Percentiles rank a stretch among this genome's conserved stretches.
Evolutionary conservation across 2,797 vertebrate genomes (phyloP).

Genomic region (Melanotaenia pygmaea): DNA sequence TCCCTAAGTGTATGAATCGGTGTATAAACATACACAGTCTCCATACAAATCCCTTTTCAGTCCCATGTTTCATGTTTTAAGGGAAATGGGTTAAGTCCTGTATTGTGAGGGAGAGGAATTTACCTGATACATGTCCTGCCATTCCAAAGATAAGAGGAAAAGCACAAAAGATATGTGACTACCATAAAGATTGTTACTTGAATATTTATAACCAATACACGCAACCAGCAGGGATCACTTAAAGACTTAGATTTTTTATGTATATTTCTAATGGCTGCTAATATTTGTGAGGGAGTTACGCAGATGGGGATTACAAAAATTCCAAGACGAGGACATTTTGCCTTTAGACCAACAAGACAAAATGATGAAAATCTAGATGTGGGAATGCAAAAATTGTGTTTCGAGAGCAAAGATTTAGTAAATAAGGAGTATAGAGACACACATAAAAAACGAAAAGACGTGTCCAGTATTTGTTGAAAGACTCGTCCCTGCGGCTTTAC

Average conservation of each 20-base stretch:
- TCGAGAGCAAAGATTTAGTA: neutral
- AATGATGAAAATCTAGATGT: neutral
- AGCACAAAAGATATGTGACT: constrained; percentile 92
- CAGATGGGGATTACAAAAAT: neutral
- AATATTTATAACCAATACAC: constrained; percentile 53
- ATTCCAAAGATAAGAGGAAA: constrained; percentile 91
- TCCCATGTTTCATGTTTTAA: constrained; percentile 71
- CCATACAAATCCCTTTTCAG: constrained; percentile 85
- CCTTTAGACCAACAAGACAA: neutral
- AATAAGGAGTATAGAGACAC: neutral
- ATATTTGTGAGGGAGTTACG: neutral
- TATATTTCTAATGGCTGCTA: neutral
- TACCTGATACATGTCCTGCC: constrained; percentile 98
- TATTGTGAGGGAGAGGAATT: constrained; percentile 76
- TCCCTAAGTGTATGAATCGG: constrained; percentile 49
- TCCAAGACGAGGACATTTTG: neutral
- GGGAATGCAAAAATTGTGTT: neutral
- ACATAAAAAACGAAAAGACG: neutral
- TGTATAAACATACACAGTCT: constrained; percentile 24
- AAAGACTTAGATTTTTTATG: neutral
- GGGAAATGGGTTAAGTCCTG: constrained; percentile 69
- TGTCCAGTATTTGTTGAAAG: constrained; percentile 15
- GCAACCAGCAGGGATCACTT: constrained; percentile 14
- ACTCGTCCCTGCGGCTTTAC: constrained; percentile 67
- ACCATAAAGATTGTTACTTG: constrained; percentile 81